Evolutionary conservation across 2,888 invertebrate genomes (phyloP), one percentile per base, ranked within the genome.

Genomic region (Dasypogon diadema): DNA sequence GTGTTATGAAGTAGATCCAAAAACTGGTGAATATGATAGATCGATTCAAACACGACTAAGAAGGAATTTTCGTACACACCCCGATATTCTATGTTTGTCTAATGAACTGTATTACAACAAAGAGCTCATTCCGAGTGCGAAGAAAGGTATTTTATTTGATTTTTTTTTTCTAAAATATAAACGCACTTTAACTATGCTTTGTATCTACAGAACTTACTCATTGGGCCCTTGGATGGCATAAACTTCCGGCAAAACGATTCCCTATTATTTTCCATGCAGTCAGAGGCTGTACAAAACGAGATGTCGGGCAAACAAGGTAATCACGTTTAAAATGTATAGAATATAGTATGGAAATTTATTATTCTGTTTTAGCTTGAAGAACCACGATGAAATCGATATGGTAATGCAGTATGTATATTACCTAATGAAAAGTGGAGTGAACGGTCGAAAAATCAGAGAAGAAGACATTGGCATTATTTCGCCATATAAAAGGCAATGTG

Each of bases 31-130:
- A 26, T 85, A 85, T 78, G 88, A 94, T 83, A 86, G 88, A 0
- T 85, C 88, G 54, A 89, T 92, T 81, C 89, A 93, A 51, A 92
- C 93, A 2, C 94, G 93, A 87, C 86, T 96, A 56, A 85, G 90
- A 18, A 87, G 89, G 78, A 95, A 95, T 86, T 95, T 90, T 84
- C 89, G 96, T 42, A 92, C 92, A 16, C 91, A 93, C 84, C 84
- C 87, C 12, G 89, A 84, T 79, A 92, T 91, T 81, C 85, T 96
- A 2, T 79, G 83, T 1, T 84, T 94, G 5, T 91, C 93, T 0
- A 95, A 92, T 80, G 79, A 88, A 68, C 82, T 93, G 68, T 96
- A 94, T 85, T 96, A 96, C 80, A 86, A 90, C 0, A 86, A 87
- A 70, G 89, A 92, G 81, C 84, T 95, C 0, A 80, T 85, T 80